These are phyloP conservation scores for Prionace glauca DNA, from an alignment of 2,797 vertebrate species.

Conservation along the genomic window DNA sequence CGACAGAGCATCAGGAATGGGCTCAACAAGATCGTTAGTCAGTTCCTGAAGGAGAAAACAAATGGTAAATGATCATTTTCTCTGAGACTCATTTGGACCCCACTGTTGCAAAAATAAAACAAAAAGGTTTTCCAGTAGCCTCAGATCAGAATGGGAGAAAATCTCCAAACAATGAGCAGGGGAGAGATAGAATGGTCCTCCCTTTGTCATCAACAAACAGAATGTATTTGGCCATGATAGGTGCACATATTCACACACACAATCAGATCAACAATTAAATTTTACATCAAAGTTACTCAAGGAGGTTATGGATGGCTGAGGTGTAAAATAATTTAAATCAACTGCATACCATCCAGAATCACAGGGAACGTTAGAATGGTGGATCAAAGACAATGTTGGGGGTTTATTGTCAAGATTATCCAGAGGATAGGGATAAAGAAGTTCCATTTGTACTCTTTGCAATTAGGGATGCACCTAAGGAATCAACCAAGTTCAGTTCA, in stretches of 20 bases:
- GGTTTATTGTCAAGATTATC: no score
- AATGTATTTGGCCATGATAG: neutral
- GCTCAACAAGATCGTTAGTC: neutral
- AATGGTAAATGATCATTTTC: neutral
- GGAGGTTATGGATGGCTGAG: no score
- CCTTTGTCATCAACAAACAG: neutral
- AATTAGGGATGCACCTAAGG: no score
- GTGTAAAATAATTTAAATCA: no score
- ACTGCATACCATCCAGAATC: no score
- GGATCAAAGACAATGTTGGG: no score
- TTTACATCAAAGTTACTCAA: no score
- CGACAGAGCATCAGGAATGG: neutral
- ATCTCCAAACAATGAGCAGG: neutral
- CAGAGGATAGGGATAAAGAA: no score
- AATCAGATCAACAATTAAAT: neutral
- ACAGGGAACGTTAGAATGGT: no score
- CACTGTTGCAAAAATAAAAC: neutral
- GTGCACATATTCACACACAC: neutral
- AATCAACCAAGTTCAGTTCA: no score
- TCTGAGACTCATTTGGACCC: no score
- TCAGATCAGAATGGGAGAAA: neutral
- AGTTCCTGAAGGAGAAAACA: conserved; percentile 9
- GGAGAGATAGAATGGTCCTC: neutral
- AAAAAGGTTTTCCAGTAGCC: neutral
- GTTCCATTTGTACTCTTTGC: no score